A percentile compares a stretch with the other conserved stretches of the same genome.
Conservation (phyloP, 1,140 invertebrate species). For the Tenebrio molitor region DNA sequence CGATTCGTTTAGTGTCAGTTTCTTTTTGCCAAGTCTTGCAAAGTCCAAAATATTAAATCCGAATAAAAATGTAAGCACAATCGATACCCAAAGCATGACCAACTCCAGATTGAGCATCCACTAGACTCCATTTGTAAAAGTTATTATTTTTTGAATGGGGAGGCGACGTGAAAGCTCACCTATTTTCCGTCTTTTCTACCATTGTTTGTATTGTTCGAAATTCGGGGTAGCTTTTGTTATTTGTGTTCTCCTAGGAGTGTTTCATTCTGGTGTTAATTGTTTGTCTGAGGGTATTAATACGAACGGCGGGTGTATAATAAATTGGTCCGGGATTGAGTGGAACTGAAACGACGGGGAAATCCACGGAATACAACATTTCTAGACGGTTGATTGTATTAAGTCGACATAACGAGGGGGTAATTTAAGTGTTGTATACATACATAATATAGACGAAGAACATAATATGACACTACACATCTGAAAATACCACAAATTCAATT, state of each 20-base stretch:
- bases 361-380: slow-evolving; percentile 21
- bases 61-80: too few relatives aligned
- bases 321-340: slow-evolving; percentile 43
- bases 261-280: slow-evolving; percentile 48
- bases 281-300: slow-evolving; percentile 44
- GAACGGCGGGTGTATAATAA: slow-evolving; percentile 44
- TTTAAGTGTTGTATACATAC: slow-evolving; percentile 16
- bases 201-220: slow-evolving; percentile 42
- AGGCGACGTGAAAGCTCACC: slow-evolving; percentile 26
- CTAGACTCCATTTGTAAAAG: slow-evolving; percentile 13
- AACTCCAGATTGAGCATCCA: too few relatives aligned
- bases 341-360: slow-evolving; percentile 34
- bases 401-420: slow-evolving; percentile 33
- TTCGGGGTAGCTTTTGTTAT: slow-evolving; percentile 43
- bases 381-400: slow-evolving; percentile 26
- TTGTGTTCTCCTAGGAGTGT: slow-evolving; percentile 42
- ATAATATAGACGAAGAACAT: background rate
- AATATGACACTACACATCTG: background rate
- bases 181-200: slow-evolving; percentile 45
- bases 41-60: too few relatives aligned
- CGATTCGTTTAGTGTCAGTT: background rate
- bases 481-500: too few relatives aligned
- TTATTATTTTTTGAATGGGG: slow-evolving; percentile 12
- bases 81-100: too few relatives aligned
- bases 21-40: background rate